Evolutionary conservation across 1,140 invertebrate genomes (phyloP).

Genomic region (Globodera rostochiensis): DNA sequence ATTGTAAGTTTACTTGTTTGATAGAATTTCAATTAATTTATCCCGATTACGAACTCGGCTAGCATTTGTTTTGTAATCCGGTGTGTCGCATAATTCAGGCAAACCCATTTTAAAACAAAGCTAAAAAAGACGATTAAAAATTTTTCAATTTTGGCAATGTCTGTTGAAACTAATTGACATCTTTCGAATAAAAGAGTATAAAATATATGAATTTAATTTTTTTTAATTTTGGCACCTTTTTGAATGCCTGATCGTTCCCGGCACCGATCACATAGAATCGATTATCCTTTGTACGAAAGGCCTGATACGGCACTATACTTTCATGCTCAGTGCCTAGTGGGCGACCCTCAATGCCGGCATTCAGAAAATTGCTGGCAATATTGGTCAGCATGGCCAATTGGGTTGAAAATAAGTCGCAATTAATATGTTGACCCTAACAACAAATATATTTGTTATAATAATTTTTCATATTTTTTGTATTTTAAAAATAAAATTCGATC

Average conservation of each 20-base stretch:
- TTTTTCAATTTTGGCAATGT: neutral
- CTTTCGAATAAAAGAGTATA: too few species aligned
- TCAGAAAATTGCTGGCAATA: conserved; percentile 86
- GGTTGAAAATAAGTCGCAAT: conserved; percentile 88
- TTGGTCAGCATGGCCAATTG: conserved; percentile 76
- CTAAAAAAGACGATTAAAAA: conserved; percentile 40
- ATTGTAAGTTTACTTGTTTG: conserved; percentile 64
- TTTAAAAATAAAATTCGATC: too few species aligned
- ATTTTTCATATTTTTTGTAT: too few species aligned
- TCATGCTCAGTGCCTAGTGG: conserved; percentile 87
- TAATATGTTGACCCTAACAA: conserved; percentile 81
- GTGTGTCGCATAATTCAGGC: conserved; percentile 71
- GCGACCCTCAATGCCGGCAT: conserved; percentile 74
- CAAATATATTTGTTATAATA: neutral
- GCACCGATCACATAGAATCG: conserved; percentile 44
- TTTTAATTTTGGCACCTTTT: conserved; percentile 23
- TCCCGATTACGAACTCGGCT: conserved; percentile 78
- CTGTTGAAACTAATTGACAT: neutral
- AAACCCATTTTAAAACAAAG: conserved; percentile 74
- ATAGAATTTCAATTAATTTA: conserved; percentile 73
- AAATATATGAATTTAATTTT: conserved; percentile 18
- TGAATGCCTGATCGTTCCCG: conserved; percentile 40
- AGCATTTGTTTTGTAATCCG: conserved; percentile 76
- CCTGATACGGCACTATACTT: conserved; percentile 90
- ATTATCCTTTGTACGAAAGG: conserved; percentile 54